These are phyloP conservation scores for Herminia tarsipennalis DNA, from an alignment of 2,888 invertebrate species.

Conservation along the genomic window DNA sequence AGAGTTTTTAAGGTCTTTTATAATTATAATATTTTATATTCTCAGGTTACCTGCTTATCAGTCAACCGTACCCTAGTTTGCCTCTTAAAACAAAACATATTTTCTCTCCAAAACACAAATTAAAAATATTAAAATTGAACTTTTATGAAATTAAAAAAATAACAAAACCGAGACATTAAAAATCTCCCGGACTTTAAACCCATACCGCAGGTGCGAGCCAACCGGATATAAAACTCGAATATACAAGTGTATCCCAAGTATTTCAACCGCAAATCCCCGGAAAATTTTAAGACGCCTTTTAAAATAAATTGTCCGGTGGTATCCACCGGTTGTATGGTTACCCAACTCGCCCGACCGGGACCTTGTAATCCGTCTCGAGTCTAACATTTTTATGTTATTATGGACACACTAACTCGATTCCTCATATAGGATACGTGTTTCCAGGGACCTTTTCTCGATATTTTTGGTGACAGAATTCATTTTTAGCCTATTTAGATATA, in stretches of 20 bases:
- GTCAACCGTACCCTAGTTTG: too few species aligned
- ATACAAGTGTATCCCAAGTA: conserved; percentile 24
- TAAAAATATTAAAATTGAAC: neutral
- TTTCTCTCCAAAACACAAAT: too few species aligned
- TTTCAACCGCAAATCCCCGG: conserved; percentile 31
- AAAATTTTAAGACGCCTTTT: conserved; percentile 39
- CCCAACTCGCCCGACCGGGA: conserved; percentile 25
- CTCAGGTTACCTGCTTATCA: too few species aligned
- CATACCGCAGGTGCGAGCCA: conserved; percentile 30
- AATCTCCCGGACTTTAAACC: conserved; percentile 35
- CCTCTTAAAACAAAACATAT: too few species aligned
- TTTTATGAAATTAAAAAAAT: conserved; percentile 27
- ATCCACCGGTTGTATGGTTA: conserved; percentile 14
- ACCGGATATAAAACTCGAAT: conserved; percentile 38
- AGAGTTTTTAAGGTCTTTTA: too few species aligned
- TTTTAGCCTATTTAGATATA: too few species aligned
- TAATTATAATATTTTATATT: too few species aligned
- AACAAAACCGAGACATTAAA: conserved; percentile 18
- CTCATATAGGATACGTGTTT: conserved; percentile 10
- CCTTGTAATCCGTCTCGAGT: conserved; percentile 43
- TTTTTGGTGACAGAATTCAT: too few species aligned
- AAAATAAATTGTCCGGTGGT: conserved; percentile 33
- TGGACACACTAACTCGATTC: conserved; percentile 45
- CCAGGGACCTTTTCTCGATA: neutral
- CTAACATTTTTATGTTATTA: conserved; percentile 48